Evolutionary conservation across 2,797 vertebrate genomes (phyloP).

Genomic region (Pangasius larnaudii): DNA sequence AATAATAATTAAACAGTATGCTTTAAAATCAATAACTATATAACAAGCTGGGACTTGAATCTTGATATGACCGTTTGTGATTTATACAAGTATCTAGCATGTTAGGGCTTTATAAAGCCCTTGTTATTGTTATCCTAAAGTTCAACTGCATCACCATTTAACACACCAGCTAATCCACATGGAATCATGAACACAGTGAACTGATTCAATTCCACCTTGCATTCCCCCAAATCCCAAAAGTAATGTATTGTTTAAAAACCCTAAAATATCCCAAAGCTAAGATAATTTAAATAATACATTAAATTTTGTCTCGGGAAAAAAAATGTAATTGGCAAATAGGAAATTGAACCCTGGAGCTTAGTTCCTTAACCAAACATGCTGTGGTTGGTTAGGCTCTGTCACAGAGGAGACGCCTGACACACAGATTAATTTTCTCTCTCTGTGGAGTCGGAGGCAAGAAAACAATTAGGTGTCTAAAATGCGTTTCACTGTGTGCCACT

Average conservation of each 20-base stretch:
- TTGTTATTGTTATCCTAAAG: background rate
- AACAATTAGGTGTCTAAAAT: constrained; percentile 82
- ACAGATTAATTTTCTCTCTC: constrained; percentile 80
- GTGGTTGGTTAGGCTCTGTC: constrained; percentile 80
- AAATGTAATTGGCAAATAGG: constrained; percentile 81
- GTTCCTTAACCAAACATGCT: constrained; percentile 82
- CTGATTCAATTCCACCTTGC: constrained; percentile 44
- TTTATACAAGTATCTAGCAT: background rate
- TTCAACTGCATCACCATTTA: constrained; percentile 35
- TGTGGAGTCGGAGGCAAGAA: constrained; percentile 80
- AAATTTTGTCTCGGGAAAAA: constrained; percentile 68
- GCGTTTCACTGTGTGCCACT: constrained; percentile 77
- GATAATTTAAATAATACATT: constrained; percentile 85
- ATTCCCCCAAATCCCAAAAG: constrained; percentile 57
- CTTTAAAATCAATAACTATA: background rate
- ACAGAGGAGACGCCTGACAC: constrained; percentile 80
- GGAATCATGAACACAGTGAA: constrained; percentile 37
- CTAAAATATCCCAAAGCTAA: constrained; percentile 81
- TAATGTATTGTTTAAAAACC: constrained; percentile 64
- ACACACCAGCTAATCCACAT: constrained; percentile 30
- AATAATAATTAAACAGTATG: background rate
- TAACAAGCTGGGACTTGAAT: background rate
- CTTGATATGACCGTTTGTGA: background rate
- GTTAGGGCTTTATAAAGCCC: background rate
- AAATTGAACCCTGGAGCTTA: constrained; percentile 81